These are phyloP conservation scores for Strigamia maritima DNA, from an alignment of 2,888 invertebrate species.

Conservation along the genomic window DNA sequence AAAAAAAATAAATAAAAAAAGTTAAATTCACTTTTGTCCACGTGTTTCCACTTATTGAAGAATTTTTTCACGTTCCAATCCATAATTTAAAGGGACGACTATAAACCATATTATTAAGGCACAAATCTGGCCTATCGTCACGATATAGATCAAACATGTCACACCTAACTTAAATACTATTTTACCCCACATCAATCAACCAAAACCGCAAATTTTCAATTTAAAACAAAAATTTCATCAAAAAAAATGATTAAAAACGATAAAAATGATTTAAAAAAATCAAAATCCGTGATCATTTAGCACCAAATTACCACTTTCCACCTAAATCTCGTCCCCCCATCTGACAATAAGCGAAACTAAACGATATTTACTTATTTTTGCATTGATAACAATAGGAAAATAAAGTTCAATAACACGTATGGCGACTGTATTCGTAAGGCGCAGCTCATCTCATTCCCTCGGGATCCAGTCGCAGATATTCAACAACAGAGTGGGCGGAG, in stretches of 20 bases:
- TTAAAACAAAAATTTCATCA: background rate
- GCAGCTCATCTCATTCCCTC: constrained; percentile 20
- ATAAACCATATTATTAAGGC: constrained; percentile 7
- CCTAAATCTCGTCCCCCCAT: background rate
- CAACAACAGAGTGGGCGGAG: background rate
- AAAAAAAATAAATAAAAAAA: background rate
- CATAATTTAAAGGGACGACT: constrained; percentile 20
- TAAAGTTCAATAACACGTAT: constrained; percentile 11
- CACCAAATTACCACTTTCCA: background rate
- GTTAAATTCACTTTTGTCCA: background rate
- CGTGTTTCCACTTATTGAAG: background rate
- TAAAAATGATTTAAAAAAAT: no score
- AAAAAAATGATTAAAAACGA: background rate
- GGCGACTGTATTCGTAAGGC: background rate
- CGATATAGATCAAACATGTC: constrained; percentile 26
- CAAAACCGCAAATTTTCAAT: background rate
- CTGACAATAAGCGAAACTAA: background rate
- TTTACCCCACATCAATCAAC: background rate
- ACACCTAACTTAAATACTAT: background rate
- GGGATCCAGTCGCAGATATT: background rate
- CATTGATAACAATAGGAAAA: background rate
- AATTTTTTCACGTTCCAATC: constrained; percentile 7
- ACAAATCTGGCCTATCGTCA: background rate
- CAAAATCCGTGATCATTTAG: background rate
- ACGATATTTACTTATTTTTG: background rate